These are phyloP conservation scores for Odontocerum albicorne DNA, from an alignment of 2,888 invertebrate species.

Conservation along the genomic window DNA sequence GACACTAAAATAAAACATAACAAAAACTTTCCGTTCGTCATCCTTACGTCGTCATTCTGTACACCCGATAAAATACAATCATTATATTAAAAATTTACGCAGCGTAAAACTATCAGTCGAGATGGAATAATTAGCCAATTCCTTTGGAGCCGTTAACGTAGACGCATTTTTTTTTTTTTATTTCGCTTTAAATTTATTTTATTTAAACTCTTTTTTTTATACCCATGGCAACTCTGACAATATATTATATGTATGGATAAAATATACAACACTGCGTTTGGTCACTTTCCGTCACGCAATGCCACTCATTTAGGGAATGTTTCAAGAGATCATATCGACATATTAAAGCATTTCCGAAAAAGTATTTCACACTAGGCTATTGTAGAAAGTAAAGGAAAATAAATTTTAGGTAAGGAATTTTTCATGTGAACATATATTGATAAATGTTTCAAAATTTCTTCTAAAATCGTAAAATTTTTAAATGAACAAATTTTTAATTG, in stretches of 20 bases:
- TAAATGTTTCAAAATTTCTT: too few species aligned
- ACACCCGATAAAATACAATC: background rate
- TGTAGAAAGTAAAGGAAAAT: too few species aligned
- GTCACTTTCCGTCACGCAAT: background rate
- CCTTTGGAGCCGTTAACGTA: constrained; percentile 13
- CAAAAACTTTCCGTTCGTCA: too few species aligned
- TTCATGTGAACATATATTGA: too few species aligned
- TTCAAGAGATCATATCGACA: too few species aligned
- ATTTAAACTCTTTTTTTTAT: background rate
- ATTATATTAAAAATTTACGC: constrained; percentile 1
- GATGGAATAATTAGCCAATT: constrained; percentile 28
- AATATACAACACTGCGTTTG: constrained; percentile 2
- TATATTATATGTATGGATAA: constrained; percentile 7
- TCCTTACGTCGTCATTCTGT: background rate
- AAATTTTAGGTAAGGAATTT: too few species aligned
- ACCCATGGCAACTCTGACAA: constrained; percentile 19
- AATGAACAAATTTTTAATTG: too few species aligned
- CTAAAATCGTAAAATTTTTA: too few species aligned
- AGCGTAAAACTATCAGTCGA: constrained; percentile 31
- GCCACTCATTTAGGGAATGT: too few species aligned
- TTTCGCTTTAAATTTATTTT: background rate
- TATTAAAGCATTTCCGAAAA: too few species aligned
- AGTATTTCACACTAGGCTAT: too few species aligned
- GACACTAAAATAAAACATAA: background rate
- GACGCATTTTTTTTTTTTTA: constrained; percentile 19